Evolutionary conservation across 2,113 vertebrate species (phyloP), one percentile per base, ranked within the genome.

Genomic region (Grallaria varia): DNA sequence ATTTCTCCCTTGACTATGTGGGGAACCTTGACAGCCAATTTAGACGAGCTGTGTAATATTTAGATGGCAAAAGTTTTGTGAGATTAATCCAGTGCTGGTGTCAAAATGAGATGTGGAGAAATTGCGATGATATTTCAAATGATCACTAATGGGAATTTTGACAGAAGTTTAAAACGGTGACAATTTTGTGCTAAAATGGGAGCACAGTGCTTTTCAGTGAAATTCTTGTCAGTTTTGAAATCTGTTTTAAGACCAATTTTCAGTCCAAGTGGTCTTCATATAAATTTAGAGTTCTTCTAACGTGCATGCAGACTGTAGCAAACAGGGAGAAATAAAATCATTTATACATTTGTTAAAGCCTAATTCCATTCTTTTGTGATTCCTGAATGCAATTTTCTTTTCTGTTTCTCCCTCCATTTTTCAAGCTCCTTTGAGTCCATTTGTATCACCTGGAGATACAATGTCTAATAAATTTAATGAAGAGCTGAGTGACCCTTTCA

Each of bases 91-190:
- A 35, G 71, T 3, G n/a, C 77, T 45, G 58, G 77, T 73, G 67
- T 85, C 89, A 87, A 35, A 94, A 74, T 31, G 82, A 80, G 92
- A 63, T 3, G 17, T 73, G 78, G 85, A 71, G 28, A 52, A 94
- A 83, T 88, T 69, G 72, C 84, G 33, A 1, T 67, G 90, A 81
- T 91, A 23, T 82, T 66, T 91, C 87, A 85, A 91, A 88, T 80
- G 68, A 94, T 88, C 75, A 2, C 55, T 95, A 96, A 95, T 96
- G 93, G 93, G 85, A 63, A 94, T 94, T 96, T 86, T 96, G 93
- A 95, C 93, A 94, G 67, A 72, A 88, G 63, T 88, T 80, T 71
- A 67, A 90, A 95, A 76, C 0, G 0, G 25, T 55, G 83, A 63
- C 59, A 8, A 74, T 91, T 95, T 24, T 56, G 55, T 91, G 66